These are phyloP conservation scores for Bursaphelenchus mucronatus DNA, from an alignment of 1,140 invertebrate genomes.

Conservation along the genomic window DNA sequence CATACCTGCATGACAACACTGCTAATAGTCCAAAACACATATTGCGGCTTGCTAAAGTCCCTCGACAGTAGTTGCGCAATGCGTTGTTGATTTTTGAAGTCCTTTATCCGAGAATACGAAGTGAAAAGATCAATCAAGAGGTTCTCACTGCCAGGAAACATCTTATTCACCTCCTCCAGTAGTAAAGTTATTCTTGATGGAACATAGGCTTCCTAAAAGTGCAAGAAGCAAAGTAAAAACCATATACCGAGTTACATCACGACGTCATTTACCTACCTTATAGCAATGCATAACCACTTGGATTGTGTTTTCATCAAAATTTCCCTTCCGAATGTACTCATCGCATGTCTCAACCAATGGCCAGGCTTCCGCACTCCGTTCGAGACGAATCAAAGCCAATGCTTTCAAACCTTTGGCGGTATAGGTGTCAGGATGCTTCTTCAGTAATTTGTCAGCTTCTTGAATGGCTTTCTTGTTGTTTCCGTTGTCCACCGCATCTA, in stretches of 20 bases:
- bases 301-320: constrained; percentile 82
- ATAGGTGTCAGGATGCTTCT: constrained; percentile 80
- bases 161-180: constrained; percentile 80
- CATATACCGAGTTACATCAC: constrained; percentile 56
- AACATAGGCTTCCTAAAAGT: constrained; percentile 33
- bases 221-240: not conserved
- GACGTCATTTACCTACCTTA: constrained; percentile 81
- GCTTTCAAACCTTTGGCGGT: constrained; percentile 83
- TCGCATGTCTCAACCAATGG: constrained; percentile 74
- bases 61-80: constrained; percentile 83
- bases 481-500: constrained; percentile 88
- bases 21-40: constrained; percentile 96
- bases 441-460: constrained; percentile 88
- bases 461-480: constrained; percentile 96
- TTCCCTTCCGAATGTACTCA: constrained; percentile 64
- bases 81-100: constrained; percentile 84
- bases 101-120: constrained; percentile 81
- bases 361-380: constrained; percentile 74
- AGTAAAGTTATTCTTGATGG: constrained; percentile 75
- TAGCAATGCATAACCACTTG: constrained; percentile 95
- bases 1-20: constrained; percentile 85
- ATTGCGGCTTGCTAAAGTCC: constrained; percentile 84
- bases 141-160: constrained; percentile 82
- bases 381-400: constrained; percentile 78
- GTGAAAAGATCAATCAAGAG: constrained; percentile 87